phyloP scores from a whole-genome alignment of 35 echinoderm and acorn worm genomes.

The Stichopus chloronotus region DNA sequence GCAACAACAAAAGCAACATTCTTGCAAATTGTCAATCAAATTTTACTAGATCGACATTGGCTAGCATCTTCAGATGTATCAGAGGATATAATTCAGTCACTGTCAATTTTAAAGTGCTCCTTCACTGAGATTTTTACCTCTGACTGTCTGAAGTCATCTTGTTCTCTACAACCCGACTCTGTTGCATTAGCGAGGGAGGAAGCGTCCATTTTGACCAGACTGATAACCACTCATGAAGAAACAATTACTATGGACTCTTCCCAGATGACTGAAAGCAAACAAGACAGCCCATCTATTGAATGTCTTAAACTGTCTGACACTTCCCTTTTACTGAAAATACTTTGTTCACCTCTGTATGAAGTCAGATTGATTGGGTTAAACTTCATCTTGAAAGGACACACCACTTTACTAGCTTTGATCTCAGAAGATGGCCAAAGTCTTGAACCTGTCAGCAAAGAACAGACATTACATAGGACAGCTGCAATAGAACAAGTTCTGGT shows the following conservation, averaged over 20 bases:
- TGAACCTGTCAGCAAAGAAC: neutral
- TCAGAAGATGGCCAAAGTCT: neutral
- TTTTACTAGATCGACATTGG: neutral
- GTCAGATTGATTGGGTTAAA: neutral
- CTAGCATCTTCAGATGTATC: neutral
- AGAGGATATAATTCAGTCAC: neutral
- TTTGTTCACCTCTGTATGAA: conserved; percentile 37
- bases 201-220: neutral
- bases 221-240: neutral
- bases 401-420: neutral
- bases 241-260: neutral
- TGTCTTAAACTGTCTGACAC: neutral
- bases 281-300: neutral
- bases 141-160: neutral
- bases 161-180: neutral
- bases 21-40: conserved; percentile 25
- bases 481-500: neutral
- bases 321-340: neutral
- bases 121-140: neutral
- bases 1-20: conserved; percentile 39
- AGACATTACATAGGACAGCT: neutral
- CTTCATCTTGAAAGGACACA: neutral
- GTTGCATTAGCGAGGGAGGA: conserved; percentile 21
- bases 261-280: neutral
- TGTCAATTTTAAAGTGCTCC: neutral